phyloP scores from a whole-genome alignment of 2,797 vertebrate species.

The Platyrinchus mystaceus region DNA sequence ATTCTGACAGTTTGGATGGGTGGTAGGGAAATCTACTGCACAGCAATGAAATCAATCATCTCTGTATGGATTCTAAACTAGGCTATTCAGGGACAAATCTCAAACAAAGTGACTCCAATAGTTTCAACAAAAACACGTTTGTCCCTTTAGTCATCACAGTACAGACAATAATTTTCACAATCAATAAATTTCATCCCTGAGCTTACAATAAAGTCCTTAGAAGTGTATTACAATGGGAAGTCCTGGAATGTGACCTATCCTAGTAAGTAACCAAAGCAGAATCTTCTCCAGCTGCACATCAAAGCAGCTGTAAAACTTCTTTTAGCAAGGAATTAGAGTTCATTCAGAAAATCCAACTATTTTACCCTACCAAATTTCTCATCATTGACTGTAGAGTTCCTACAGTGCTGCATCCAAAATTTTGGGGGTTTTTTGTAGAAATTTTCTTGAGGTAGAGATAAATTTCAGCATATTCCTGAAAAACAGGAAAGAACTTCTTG shows the following conservation, averaged over 20 bases:
- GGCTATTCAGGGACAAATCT: background rate
- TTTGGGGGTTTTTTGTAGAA: background rate
- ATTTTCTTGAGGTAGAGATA: background rate
- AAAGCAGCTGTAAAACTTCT: conserved; percentile 9
- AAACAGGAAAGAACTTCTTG: background rate
- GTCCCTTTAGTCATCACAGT: background rate
- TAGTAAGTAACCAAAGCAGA: background rate
- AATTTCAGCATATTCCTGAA: background rate
- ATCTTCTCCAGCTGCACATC: conserved; percentile 25
- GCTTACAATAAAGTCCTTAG: background rate
- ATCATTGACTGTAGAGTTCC: background rate
- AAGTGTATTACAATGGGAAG: background rate
- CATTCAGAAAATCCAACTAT: background rate
- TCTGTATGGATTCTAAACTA: background rate
- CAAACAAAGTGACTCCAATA: background rate
- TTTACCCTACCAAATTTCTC: background rate
- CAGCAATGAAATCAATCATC: background rate
- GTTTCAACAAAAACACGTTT: background rate
- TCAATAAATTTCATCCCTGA: background rate
- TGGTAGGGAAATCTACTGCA: background rate
- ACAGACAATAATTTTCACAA: background rate
- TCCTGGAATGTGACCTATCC: conserved; percentile 8
- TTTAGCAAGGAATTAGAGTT: background rate
- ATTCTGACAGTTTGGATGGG: background rate
- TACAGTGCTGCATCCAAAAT: background rate